Evolutionary conservation across 2,113 vertebrate species (phyloP), one percentile per base, ranked within the genome.

Genomic region (Dasyurus viverrinus): DNA sequence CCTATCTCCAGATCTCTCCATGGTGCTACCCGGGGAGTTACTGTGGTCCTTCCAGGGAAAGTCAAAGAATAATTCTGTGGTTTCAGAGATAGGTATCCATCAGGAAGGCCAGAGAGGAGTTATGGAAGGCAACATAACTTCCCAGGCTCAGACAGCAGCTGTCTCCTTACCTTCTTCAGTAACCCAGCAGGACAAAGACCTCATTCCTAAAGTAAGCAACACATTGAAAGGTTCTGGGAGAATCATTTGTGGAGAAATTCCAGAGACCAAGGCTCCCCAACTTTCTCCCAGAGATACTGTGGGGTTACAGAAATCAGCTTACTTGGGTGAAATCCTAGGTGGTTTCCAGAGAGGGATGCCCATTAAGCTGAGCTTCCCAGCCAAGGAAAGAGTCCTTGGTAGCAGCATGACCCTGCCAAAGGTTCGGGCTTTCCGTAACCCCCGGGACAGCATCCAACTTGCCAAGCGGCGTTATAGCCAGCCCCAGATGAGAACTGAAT

Each of bases 381-480:
- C 36, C 42, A 93, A 90, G 47, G 96, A 96, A 94, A 92, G 93
- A 97, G 98, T 94, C 93, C 98, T 92, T 30, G 98, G 97, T 76
- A 94, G 90, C 92, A 98, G 92, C 91, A 95, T 96, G 92, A 98
- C 97, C 11, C 93, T 96, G 54, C 98, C 97, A 0, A 97, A 96
- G 96, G 96, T 93, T 48, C 90, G 4, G 54, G 6, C 91, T 68
- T 24, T 97, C 93, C 89, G 96, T 97, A 94, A 90, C 96, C 94
- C 94, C 19, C 94, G 94, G 53, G 97, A 98, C 99, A 99, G 98
- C 26, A 93, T 98, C 89, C 98, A 98, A 0, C 91, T 99, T 96
- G 98, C 98, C n/a, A 99, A 99, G 97, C 99, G 99, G 95, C 99
- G 99, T 96, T 98, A 99, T 42, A 99, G 99, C 98, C 99, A 99